Percentiles rank a stretch among this genome's conserved stretches.
Conservation (phyloP, 2,888 invertebrate species). For the Hirtodrosophila alboralis region DNA sequence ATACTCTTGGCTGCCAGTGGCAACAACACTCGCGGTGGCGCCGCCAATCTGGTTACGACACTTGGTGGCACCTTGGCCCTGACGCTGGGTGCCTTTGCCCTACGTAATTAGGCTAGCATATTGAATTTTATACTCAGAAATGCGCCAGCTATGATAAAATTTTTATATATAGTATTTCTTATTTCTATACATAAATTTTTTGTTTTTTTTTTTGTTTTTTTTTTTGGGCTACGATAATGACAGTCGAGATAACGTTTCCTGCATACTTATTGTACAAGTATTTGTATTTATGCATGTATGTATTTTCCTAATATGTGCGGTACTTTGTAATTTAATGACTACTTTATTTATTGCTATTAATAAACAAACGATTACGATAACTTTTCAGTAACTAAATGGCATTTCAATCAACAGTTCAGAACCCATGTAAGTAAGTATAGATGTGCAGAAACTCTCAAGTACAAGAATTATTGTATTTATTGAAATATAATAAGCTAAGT, state of each 20-base stretch:
- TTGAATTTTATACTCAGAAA: conserved; percentile 28
- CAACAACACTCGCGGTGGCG: conserved; percentile 41
- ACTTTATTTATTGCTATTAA: conserved; percentile 54
- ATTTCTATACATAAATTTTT: conserved; percentile 15
- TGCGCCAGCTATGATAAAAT: conserved; percentile 14
- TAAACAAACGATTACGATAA: conserved; percentile 43
- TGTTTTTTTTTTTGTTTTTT: conserved; percentile 20
- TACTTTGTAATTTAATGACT: conserved; percentile 52
- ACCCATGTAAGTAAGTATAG: too few species aligned
- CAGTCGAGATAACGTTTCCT: conserved; percentile 37
- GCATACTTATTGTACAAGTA: conserved; percentile 7
- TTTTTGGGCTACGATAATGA: conserved; percentile 27
- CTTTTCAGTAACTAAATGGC: background rate
- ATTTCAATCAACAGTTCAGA: background rate
- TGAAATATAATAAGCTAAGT: conserved; percentile 3
- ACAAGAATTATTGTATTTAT: too few species aligned
- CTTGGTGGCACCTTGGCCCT: conserved; percentile 45
- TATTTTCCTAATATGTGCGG: conserved; percentile 30
- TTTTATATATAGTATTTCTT: conserved; percentile 37
- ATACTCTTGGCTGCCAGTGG: conserved; percentile 53
- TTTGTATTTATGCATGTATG: conserved; percentile 13
- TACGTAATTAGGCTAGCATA: conserved; percentile 32
- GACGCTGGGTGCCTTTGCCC: conserved; percentile 20
- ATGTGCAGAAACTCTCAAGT: too few species aligned
- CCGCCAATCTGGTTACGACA: conserved; percentile 25